Percentiles rank a stretch among this genome's conserved stretches.
These are phyloP conservation scores for Pogonophryne albipinna DNA, from an alignment of 2,797 vertebrate species.

Conservation along the genomic window DNA sequence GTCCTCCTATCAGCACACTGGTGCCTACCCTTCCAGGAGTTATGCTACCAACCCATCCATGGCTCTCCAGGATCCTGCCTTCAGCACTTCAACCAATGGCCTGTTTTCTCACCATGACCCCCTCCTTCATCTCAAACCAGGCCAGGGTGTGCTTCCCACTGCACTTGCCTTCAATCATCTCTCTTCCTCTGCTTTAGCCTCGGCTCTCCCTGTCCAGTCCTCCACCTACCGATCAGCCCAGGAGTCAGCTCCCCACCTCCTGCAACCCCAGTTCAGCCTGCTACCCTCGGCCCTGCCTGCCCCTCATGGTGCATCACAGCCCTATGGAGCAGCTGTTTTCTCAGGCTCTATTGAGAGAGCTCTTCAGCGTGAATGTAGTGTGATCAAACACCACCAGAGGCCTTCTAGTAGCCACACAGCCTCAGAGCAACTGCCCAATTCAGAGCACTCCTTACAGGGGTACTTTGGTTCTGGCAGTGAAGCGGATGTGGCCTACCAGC, in stretches of 20 bases:
- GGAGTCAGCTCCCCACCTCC: constrained; percentile 98
- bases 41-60: constrained; percentile 92
- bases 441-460: constrained; percentile 94
- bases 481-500: constrained; percentile 90
- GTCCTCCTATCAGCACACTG: constrained; percentile 93
- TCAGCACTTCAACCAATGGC: constrained; percentile 93
- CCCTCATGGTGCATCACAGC: constrained; percentile 89
- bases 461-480: constrained; percentile 88
- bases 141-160: constrained; percentile 91
- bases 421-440: constrained; percentile 91
- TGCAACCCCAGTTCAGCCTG: constrained; percentile 97
- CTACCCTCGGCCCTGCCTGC: constrained; percentile 90
- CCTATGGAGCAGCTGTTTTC: constrained; percentile 92
- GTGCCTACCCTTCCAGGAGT: constrained; percentile 92
- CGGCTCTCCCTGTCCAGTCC: constrained; percentile 93
- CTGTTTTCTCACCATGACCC: constrained; percentile 93
- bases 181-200: constrained; percentile 88
- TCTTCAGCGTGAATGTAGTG: constrained; percentile 99
- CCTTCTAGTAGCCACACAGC: constrained; percentile 94
- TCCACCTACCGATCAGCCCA: constrained; percentile 99
- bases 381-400: constrained; percentile 99
- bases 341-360: constrained; percentile 96
- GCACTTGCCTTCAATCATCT: constrained; percentile 94
- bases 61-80: constrained; percentile 92
- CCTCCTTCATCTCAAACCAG: constrained; percentile 93